Evolutionary conservation across 2,888 invertebrate species (phyloP), one percentile per base, ranked within the genome.

Genomic region (Calameuta pallipes): DNA sequence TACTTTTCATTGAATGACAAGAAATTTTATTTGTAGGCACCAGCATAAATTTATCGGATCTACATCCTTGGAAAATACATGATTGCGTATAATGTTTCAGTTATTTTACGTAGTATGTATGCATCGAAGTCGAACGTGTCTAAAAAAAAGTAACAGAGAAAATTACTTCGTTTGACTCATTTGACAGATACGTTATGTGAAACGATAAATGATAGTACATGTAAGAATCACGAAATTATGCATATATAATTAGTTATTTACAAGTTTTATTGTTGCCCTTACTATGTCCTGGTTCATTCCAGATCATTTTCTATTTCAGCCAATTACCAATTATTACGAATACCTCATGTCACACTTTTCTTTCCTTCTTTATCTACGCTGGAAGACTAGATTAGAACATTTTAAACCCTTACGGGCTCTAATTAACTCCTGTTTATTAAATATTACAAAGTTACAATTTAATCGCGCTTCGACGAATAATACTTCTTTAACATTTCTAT

Each of bases 351-450:
- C 74, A 68, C 30, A 34, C 70, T 70, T 36, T 73, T 30, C 76
- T 73, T 76, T 56, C 13, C 35, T 23, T 75, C 36, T 76, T 75
- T 82, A 82, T 83, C 82, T 86, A 85, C 81, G 82, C 81, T 87
- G 89, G 88, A 89, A 89, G 89, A 89, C 89, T 89, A 89, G 89
- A 89, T 88, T 87, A 85, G 82, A 86, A 82, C 81, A 83, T 83
- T 84, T 83, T 80, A 85, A 83, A 86, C 83, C 83, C 85, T 83
- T 87, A 83, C 81, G 83, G 80, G 86, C 76, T 83, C 82, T 82
- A 83, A 74, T 76, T 75, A 75, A 71, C 73, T 74, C 37, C n/a
- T 23, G 31, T 34, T 73, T 69, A 75, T 83, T 83, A 80, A 79
- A 81, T 80, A 82, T 77, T 75, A 80, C 76, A 74, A 81, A 81